phyloP scores from a whole-genome alignment of 1,140 invertebrate species.

The Conus ventricosus region DNA sequence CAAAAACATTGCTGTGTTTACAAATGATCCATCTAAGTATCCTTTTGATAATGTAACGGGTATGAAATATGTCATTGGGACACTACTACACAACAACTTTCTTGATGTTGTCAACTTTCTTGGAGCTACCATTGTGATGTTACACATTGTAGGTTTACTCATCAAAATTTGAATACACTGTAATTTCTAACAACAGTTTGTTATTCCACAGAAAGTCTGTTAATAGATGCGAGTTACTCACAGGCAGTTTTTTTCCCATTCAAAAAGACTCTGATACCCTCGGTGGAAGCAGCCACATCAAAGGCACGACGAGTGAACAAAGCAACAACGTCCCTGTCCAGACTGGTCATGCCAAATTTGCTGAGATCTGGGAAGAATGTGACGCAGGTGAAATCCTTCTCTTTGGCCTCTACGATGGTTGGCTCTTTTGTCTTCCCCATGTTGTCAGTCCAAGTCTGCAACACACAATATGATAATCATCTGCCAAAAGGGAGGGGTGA shows the following conservation, averaged over 20 bases:
- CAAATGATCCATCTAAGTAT: too few relatives aligned
- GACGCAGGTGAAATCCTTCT: constrained; percentile 95
- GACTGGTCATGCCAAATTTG: constrained; percentile 96
- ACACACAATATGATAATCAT: constrained; percentile 26
- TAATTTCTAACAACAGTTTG: too few relatives aligned
- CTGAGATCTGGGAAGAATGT: constrained; percentile 95
- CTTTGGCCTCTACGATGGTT: constrained; percentile 82
- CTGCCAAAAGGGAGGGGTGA: too few relatives aligned
- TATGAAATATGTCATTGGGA: too few relatives aligned
- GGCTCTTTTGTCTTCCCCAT: constrained; percentile 95
- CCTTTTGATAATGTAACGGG: too few relatives aligned
- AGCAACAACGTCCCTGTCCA: constrained; percentile 95
- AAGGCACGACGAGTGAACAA: constrained; percentile 95
- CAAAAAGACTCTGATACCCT: constrained; percentile 94
- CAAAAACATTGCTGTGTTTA: too few relatives aligned
- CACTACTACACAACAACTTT: too few relatives aligned
- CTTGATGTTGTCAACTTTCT: too few relatives aligned
- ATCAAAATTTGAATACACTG: too few relatives aligned
- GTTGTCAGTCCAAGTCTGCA: constrained; percentile 93
- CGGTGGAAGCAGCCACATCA: constrained; percentile 93
- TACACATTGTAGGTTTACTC: too few relatives aligned
- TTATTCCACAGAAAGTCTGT: too few relatives aligned
- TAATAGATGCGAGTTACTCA: constrained; percentile 73
- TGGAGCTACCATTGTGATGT: too few relatives aligned
- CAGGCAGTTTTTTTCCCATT: constrained; percentile 92